These are phyloP conservation scores for Trichacis sp. DNA, from an alignment of 2,888 invertebrate species.

Conservation along the genomic window DNA sequence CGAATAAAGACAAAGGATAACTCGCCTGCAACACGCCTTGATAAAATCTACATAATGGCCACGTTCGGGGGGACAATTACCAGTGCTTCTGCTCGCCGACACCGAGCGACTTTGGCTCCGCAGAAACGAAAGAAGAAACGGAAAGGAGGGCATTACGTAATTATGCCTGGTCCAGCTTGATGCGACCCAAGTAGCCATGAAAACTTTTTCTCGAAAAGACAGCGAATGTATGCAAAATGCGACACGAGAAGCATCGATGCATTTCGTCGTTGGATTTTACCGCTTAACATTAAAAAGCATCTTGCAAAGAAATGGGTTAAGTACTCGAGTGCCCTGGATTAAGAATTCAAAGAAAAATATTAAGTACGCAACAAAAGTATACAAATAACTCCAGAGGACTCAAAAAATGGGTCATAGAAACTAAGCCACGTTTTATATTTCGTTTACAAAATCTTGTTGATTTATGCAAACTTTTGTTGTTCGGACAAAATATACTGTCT, in stretches of 20 bases:
- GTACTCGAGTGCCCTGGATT: conserved; percentile 12
- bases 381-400: conserved; percentile 2
- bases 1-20: conserved; percentile 51
- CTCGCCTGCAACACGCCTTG: conserved; percentile 55
- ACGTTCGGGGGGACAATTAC: conserved; percentile 56
- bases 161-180: conserved; percentile 55
- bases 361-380: neutral
- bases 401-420: conserved; percentile 1
- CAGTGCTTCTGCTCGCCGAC: conserved; percentile 52
- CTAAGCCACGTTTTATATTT: neutral
- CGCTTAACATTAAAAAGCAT: neutral
- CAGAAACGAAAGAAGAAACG: conserved; percentile 27
- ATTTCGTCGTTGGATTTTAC: neutral
- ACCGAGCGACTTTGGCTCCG: conserved; percentile 43
- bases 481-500: too few species aligned
- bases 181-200: conserved; percentile 50
- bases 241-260: conserved; percentile 13
- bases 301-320: conserved; percentile 8
- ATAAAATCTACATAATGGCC: conserved; percentile 63
- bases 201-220: conserved; percentile 32
- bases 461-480: neutral
- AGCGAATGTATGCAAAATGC: conserved; percentile 18
- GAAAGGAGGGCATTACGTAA: conserved; percentile 52
- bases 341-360: conserved; percentile 6
- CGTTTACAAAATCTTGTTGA: too few species aligned